Evolutionary conservation across 1,140 invertebrate genomes (phyloP), one percentile per base, ranked within the genome.

Genomic region (Pissodes strobi): DNA sequence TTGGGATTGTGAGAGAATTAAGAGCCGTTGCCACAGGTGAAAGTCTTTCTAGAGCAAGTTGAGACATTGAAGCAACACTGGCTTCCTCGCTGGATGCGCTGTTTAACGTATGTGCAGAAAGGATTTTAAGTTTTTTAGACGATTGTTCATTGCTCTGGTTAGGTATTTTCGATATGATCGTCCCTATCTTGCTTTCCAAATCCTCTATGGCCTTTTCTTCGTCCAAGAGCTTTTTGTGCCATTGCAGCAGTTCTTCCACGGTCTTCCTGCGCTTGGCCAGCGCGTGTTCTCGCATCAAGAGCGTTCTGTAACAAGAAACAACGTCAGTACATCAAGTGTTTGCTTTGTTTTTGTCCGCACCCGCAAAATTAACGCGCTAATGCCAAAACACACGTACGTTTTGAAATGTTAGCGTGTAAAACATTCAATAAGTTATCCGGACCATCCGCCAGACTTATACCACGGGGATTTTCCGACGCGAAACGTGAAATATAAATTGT

Each of bases 211-310:
- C 69, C 30, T 68, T 65, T 72, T 79, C 77, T 72, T 79, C 77
- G 38, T 74, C 71, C 37, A 75, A 45, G 21, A 79, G 66, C 53
- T 71, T 71, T 46, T 75, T 70, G 66, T 79, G 76, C 74, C 75
- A 78, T 76, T 74, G 63, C 53, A 79, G 48, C 22, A 79, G 55
- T 18, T 77, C 76, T 66, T 78, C 74, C 13, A 72, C 77, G 18
- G 70, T 70, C 59, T 74, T 74, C 52, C 70, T 64, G 25, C 77
- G 69, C 58, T 76, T 74, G 39, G 75, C 65, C 21, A 79, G 63
- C 4, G 71, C 75, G n/a, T 61, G 69, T 67, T 79, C 75, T 61
- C 74, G 65, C 70, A 74, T 73, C 67, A 76, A 73, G 51, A 79
- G 64, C 22, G 68, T 72, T 57, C 77, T 78, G 56, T 25, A 74